These are phyloP conservation scores for Crax fasciolata DNA, from an alignment of 2,797 vertebrate genomes.

Conservation along the genomic window DNA sequence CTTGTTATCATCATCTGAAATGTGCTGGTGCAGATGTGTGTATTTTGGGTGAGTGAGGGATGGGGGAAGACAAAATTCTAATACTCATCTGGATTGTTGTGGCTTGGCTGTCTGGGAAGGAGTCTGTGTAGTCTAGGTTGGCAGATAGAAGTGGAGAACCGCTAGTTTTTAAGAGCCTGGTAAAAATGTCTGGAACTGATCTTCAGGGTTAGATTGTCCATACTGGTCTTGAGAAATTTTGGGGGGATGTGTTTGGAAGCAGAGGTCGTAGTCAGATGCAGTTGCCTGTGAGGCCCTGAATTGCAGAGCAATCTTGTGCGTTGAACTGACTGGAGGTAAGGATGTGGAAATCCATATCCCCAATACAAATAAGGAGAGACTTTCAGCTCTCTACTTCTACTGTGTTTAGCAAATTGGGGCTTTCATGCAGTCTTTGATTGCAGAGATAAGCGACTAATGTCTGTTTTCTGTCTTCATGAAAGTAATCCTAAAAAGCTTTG, in stretches of 20 bases:
- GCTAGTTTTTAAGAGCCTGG: background rate
- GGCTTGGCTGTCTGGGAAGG: fast-evolving
- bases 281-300: fast-evolving
- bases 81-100: background rate
- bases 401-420: background rate
- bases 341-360: background rate
- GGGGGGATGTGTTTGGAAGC: background rate
- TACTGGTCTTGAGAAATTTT: background rate
- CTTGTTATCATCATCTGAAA: background rate
- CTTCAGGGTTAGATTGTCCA: background rate
- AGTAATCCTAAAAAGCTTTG: background rate
- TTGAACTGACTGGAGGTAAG: background rate
- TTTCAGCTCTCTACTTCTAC: background rate
- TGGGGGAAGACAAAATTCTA: background rate
- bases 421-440: background rate
- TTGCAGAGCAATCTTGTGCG: background rate
- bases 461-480: background rate
- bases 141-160: background rate
- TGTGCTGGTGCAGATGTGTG: background rate
- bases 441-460: background rate
- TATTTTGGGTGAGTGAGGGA: background rate
- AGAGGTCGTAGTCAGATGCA: background rate
- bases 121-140: background rate
- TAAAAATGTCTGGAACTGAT: background rate
- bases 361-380: background rate